Evolutionary conservation across 2,888 invertebrate species (phyloP), one percentile per base, ranked within the genome.

Genomic region (Sepiola atlantica): DNA sequence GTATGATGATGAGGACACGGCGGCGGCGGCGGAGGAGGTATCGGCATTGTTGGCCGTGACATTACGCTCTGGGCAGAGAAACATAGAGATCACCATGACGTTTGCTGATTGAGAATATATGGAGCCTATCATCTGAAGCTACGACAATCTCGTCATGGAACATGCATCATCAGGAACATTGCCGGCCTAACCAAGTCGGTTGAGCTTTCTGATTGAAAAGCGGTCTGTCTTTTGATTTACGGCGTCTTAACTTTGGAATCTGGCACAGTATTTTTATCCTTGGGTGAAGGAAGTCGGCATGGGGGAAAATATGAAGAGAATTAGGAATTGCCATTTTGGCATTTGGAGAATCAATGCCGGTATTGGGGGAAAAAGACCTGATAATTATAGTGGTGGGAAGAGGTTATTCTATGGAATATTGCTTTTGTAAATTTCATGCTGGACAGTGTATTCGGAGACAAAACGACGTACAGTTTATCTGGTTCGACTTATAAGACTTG

Each of bases 321-420:
- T 90, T 90, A 93, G 55, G 61, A 35, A 91, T 24, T 55, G 91
- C 35, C 28, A 55, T 55, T 32, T 35, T 55, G 14, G 61, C 28
- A 54, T 61, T 28, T 55, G 61, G 94, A 28, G 93, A 91, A 57
- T 55, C 12, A 94, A 90, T 16, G n/a, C 55, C 8, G 35, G 45
- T 45, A 28, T 54, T 45, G 18, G 55, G 18, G 21, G 92, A 24
- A 32, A 32, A 32, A 90, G 61, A 92, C 77, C 61, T 90, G 90
- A 55, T 57, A 45, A 92, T 45, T 77, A 35, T 77, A 24, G 54
- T 61, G 24, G 35, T 32, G 90, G 54, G 94, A 90, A 93, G 94
- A 90, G 93, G 91, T 55, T 91, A 55, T 92, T 61, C 45, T 92
- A 77, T 92, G 35, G 93, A 94, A 35, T 77, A 90, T 94, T 57